Conservation (phyloP, 1,140 invertebrate species). For the Periplaneta americana region DNA sequence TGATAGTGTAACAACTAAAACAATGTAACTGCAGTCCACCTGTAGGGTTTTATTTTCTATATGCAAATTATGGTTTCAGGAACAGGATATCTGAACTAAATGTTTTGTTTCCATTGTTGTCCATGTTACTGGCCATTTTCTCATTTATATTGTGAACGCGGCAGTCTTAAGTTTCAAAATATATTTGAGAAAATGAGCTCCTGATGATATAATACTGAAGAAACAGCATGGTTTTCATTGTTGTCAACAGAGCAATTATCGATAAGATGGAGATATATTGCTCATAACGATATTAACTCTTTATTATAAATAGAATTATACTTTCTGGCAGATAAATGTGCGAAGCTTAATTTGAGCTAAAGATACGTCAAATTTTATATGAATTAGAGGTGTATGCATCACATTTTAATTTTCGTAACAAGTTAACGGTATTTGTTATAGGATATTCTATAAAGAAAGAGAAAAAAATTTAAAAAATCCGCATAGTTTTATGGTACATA, state of each 20-base stretch:
- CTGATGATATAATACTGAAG: background rate
- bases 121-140: background rate
- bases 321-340: too few relatives aligned
- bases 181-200: background rate
- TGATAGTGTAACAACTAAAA: background rate
- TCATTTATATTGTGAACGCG: background rate
- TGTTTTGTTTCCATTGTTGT: background rate
- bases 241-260: background rate
- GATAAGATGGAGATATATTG: background rate
- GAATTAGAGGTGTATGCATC: too few relatives aligned
- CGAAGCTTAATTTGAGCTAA: too few relatives aligned
- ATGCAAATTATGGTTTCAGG: background rate
- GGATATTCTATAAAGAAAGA: too few relatives aligned
- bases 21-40: background rate
- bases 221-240: background rate
- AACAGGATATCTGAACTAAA: background rate
- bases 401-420: too few relatives aligned
- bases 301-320: too few relatives aligned
- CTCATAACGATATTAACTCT: background rate
- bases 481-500: too few relatives aligned
- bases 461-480: too few relatives aligned
- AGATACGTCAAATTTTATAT: too few relatives aligned
- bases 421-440: too few relatives aligned
- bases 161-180: background rate
- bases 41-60: background rate